Conservation (phyloP, 2,888 invertebrate species). For the Heliothis peltigera region DNA sequence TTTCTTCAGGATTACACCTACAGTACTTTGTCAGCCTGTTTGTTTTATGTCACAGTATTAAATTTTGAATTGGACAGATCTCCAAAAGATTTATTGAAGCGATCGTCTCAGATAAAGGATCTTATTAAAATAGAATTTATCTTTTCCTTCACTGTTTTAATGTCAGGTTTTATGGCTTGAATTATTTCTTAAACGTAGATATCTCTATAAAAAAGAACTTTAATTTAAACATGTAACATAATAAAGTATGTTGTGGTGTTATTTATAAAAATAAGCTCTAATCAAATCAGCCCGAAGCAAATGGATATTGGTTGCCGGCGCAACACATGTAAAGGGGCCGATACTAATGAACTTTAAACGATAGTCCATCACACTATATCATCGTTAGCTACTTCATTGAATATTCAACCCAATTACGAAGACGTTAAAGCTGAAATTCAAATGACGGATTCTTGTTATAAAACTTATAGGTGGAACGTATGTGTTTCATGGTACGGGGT, state of each 20-base stretch:
- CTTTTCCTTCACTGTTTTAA: slow-evolving; percentile 67
- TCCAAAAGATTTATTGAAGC: slow-evolving; percentile 72
- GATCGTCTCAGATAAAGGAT: slow-evolving; percentile 74
- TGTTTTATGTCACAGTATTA: slow-evolving; percentile 79
- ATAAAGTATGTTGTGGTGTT: slow-evolving; percentile 63
- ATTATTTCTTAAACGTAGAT: slow-evolving; percentile 59
- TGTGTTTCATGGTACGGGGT: slow-evolving; percentile 70
- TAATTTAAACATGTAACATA: slow-evolving; percentile 54
- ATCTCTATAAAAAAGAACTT: slow-evolving; percentile 53
- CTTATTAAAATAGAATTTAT: slow-evolving; percentile 78
- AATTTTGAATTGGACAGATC: slow-evolving; percentile 72
- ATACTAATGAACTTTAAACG: slow-evolving; percentile 74
- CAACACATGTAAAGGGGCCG: slow-evolving; percentile 85
- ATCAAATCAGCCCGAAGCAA: slow-evolving; percentile 83
- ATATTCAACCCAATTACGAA: slow-evolving; percentile 39
- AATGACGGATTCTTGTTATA: slow-evolving; percentile 20
- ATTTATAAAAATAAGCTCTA: slow-evolving; percentile 77
- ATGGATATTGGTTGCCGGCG: slow-evolving; percentile 85
- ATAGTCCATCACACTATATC: slow-evolving; percentile 57
- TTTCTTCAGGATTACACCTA: slow-evolving; percentile 72
- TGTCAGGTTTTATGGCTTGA: slow-evolving; percentile 68
- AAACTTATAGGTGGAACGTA: slow-evolving; percentile 60
- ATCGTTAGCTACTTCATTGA: slow-evolving; percentile 35
- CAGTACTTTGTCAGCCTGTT: slow-evolving; percentile 74
- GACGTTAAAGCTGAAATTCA: slow-evolving; percentile 49